Percentiles rank a stretch among this genome's conserved stretches.
Conservation (phyloP, 2,113 vertebrate genomes). For the Casuarius casuarius region DNA sequence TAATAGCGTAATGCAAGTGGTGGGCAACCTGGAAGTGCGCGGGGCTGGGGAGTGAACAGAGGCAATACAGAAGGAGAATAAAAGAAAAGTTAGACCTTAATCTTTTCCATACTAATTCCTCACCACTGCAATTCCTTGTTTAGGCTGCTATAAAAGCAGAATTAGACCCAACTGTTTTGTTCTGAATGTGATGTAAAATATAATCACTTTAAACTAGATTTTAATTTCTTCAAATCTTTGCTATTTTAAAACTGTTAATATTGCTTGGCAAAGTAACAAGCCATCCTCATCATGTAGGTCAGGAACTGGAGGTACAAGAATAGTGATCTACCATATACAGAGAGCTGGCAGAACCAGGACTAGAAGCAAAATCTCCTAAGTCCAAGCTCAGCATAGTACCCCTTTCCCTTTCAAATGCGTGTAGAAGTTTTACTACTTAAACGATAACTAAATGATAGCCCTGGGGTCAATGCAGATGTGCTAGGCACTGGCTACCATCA, state of each 20-base stretch:
- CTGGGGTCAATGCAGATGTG: not conserved
- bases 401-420: not conserved
- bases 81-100: not conserved
- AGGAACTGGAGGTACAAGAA: not conserved
- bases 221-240: not conserved
- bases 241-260: not conserved
- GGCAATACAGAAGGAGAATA: not conserved
- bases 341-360: not conserved
- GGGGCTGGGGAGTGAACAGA: not conserved
- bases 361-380: not conserved
- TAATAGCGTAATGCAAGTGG: slow-evolving; percentile 17
- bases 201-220: not conserved
- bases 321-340: not conserved
- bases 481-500: not conserved
- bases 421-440: not conserved
- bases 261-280: not conserved
- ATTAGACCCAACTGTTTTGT: not conserved
- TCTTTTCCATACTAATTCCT: not conserved
- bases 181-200: not conserved
- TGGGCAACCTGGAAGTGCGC: not conserved
- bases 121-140: not conserved
- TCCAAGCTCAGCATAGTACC: not conserved
- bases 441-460: not conserved
- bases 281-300: not conserved
- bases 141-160: not conserved